These are phyloP conservation scores for Heliangelus exortis DNA, from an alignment of 2,797 vertebrate genomes.

Conservation along the genomic window DNA sequence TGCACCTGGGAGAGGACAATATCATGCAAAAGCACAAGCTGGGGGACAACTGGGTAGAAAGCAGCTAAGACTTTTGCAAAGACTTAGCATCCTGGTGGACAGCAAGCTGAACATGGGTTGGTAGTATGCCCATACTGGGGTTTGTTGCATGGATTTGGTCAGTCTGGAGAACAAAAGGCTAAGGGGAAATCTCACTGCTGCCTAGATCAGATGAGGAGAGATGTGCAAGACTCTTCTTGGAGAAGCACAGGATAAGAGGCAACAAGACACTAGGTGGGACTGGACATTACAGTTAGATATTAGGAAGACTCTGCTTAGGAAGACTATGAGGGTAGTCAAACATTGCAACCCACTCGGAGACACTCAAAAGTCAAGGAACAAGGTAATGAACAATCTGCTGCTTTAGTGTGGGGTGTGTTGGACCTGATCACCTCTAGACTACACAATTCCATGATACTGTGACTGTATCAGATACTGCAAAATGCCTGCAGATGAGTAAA, in stretches of 20 bases:
- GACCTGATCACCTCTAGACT: not conserved
- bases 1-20: not conserved
- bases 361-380: not conserved
- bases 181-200: not conserved
- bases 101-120: not conserved
- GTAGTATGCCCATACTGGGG: not conserved
- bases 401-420: not conserved
- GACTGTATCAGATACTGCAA: not conserved
- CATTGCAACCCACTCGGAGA: not conserved
- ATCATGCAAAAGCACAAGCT: not conserved
- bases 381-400: not conserved
- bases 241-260: not conserved
- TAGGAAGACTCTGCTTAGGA: not conserved
- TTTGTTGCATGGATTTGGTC: too few relatives aligned
- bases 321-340: accelerated
- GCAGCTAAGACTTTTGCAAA: not conserved
- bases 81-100: not conserved
- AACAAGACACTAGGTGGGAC: not conserved
- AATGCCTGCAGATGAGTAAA: not conserved
- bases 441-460: not conserved
- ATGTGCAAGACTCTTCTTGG: not conserved
- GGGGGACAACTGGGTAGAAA: not conserved
- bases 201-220: not conserved
- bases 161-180: not conserved
- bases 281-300: not conserved